Percentiles rank a stretch among this genome's conserved stretches.
phyloP scores from a whole-genome alignment of 2,888 invertebrate genomes.

The Mimachlamys varia region DNA sequence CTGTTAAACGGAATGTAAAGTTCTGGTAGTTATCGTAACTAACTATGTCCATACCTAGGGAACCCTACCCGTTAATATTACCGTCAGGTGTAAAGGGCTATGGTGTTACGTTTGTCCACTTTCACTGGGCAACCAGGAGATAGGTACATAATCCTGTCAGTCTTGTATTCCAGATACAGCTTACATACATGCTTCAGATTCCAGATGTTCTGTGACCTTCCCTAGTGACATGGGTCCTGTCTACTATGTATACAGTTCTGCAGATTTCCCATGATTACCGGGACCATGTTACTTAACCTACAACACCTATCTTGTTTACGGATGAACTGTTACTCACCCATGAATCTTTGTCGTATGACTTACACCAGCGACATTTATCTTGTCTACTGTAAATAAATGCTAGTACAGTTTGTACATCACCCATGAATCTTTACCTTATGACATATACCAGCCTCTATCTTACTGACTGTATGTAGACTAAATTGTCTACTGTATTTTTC shows the following conservation, averaged over 20 bases:
- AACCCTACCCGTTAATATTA: no score
- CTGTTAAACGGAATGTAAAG: no score
- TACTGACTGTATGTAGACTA: no score
- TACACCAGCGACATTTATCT: constrained; percentile 70
- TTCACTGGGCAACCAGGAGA: neutral
- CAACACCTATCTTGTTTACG: constrained; percentile 63
- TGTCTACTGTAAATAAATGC: constrained; percentile 56
- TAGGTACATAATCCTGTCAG: neutral
- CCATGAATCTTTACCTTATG: no score
- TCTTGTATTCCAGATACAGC: neutral
- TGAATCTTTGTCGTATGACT: constrained; percentile 66
- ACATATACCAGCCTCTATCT: no score
- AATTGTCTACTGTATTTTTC: no score
- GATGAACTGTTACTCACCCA: constrained; percentile 75
- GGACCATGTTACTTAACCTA: constrained; percentile 69
- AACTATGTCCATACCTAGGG: no score
- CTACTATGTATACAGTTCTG: constrained; percentile 65
- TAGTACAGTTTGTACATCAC: no score
- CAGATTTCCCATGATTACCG: constrained; percentile 76
- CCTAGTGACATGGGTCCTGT: constrained; percentile 67
- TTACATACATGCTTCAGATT: neutral
- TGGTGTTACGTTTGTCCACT: neutral
- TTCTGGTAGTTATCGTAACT: no score
- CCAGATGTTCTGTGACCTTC: constrained; percentile 56
- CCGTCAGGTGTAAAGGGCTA: neutral